Percentiles rank a stretch among this genome's conserved stretches.
Conservation (phyloP, 1,140 invertebrate species). For the Drosophila biarmipes region DNA sequence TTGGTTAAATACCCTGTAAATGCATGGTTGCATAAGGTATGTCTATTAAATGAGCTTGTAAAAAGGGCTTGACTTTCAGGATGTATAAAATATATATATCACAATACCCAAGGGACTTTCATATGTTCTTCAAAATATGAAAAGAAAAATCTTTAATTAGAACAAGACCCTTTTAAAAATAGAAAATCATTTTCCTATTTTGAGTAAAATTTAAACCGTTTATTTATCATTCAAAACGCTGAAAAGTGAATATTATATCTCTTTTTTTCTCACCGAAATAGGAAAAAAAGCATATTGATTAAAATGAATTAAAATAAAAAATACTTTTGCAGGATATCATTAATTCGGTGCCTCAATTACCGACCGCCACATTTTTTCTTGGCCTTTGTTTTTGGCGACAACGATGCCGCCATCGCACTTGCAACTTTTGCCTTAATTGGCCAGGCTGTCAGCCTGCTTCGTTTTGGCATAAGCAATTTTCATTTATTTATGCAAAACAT, state of each 20-base stretch:
- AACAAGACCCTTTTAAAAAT: too few relatives aligned
- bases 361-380: conserved; percentile 13
- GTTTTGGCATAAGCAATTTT: conserved; percentile 34
- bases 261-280: neutral
- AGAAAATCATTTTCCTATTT: too few relatives aligned
- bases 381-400: conserved; percentile 55
- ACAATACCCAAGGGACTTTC: too few relatives aligned
- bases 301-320: too few relatives aligned
- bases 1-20: conserved; percentile 31
- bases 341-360: conserved; percentile 9
- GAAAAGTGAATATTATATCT: too few relatives aligned
- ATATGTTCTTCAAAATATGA: too few relatives aligned
- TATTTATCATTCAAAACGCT: neutral
- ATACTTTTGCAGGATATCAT: neutral
- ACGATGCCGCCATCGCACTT: conserved; percentile 61
- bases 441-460: conserved; percentile 26
- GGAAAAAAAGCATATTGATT: neutral
- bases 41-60: neutral
- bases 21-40: conserved; percentile 4
- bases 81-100: neutral
- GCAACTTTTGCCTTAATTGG: conserved; percentile 67
- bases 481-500: conserved; percentile 66
- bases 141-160: too few relatives aligned
- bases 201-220: too few relatives aligned
- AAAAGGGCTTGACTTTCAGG: neutral